These are phyloP conservation scores for Cynaeus angustus DNA, from an alignment of 2,888 invertebrate genomes.

Conservation along the genomic window DNA sequence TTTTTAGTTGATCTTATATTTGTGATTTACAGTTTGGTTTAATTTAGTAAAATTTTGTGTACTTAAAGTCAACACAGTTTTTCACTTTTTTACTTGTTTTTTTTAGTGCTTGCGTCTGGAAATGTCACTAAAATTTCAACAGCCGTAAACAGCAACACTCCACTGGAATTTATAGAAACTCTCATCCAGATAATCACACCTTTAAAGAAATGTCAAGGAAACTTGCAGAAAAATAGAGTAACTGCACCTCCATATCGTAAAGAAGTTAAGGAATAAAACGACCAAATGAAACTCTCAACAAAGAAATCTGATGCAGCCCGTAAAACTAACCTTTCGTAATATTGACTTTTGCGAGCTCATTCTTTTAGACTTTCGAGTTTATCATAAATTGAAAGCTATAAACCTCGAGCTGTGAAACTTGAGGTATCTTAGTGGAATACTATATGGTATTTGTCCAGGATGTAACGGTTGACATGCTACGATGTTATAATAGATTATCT, in stretches of 20 bases:
- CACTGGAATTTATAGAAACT: neutral
- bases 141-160: slow-evolving; percentile 2
- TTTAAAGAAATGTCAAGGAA: neutral
- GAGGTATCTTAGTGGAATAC: neutral
- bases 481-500: slow-evolving; percentile 12
- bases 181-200: slow-evolving; percentile 4
- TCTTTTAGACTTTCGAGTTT: slow-evolving; percentile 5
- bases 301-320: slow-evolving; percentile 5
- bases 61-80: too few species aligned
- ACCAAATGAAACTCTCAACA: slow-evolving; percentile 10
- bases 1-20: too few species aligned
- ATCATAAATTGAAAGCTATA: slow-evolving; percentile 17
- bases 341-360: slow-evolving; percentile 9
- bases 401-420: neutral
- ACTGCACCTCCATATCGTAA: slow-evolving; percentile 8
- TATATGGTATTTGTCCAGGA: slow-evolving; percentile 26
- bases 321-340: slow-evolving; percentile 14
- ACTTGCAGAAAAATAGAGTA: slow-evolving; percentile 9
- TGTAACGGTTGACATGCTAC: slow-evolving; percentile 33
- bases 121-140: neutral
- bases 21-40: too few species aligned
- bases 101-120: neutral
- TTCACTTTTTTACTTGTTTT: too few species aligned
- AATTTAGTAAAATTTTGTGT: too few species aligned
- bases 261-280: slow-evolving; percentile 20